Percentiles rank a stretch among this genome's conserved stretches.
Conservation (phyloP, 2,888 invertebrate genomes). For the Spisula subtruncata region DNA sequence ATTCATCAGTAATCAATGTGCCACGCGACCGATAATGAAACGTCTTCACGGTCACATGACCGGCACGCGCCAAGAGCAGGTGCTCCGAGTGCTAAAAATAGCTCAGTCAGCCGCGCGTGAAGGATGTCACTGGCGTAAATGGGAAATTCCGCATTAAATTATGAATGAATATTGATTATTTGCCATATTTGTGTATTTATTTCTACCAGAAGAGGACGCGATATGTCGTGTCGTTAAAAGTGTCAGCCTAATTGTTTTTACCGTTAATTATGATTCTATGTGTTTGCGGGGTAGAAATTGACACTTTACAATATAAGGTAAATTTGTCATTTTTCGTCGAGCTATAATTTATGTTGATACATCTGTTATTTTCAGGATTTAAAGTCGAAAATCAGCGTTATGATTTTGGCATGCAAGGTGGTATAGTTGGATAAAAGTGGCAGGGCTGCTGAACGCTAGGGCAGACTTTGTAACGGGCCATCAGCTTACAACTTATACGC, state of each 20-base stretch:
- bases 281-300: constrained; percentile 40
- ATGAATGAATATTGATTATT: constrained; percentile 70
- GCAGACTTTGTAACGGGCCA: background rate
- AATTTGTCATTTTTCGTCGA: constrained; percentile 7
- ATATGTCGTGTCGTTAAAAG: constrained; percentile 61
- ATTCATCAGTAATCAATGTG: constrained; percentile 64
- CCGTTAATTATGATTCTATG: constrained; percentile 54
- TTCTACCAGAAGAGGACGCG: constrained; percentile 56
- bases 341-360: constrained; percentile 32
- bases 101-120: constrained; percentile 58
- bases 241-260: constrained; percentile 69
- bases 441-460: constrained; percentile 1
- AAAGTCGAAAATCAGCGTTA: background rate
- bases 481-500: background rate
- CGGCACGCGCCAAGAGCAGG: constrained; percentile 73
- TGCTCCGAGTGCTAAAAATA: constrained; percentile 68
- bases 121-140: constrained; percentile 57
- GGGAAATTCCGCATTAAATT: constrained; percentile 50
- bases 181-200: constrained; percentile 67
- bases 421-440: background rate
- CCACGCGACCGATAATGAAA: constrained; percentile 72
- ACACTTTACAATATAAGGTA: constrained; percentile 60
- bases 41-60: constrained; percentile 67
- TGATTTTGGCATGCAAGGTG: background rate
- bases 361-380: constrained; percentile 15